Evolutionary conservation across 2,888 invertebrate species (phyloP).

Genomic region (Tipula vernalis): DNA sequence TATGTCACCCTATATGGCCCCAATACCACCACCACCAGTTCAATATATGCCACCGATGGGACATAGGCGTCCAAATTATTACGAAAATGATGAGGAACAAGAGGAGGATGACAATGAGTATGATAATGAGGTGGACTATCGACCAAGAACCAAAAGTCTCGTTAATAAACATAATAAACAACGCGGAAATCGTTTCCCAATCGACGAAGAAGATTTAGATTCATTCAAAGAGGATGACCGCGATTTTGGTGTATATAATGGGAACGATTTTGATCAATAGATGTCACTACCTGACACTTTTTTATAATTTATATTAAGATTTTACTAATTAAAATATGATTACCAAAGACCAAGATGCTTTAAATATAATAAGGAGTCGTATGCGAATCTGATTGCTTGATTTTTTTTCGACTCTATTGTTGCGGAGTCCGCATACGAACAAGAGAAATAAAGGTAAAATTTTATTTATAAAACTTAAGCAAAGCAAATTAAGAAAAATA

Average conservation of each 20-base stretch:
- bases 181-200: not conserved
- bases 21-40: not conserved
- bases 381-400: not conserved
- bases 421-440: not conserved
- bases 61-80: not conserved
- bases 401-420: not conserved
- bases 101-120: not conserved
- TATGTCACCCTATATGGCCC: not conserved
- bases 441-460: not conserved
- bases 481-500: too few species aligned
- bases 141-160: not conserved
- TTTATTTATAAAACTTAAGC: too few species aligned
- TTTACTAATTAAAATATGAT: not conserved
- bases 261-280: not conserved
- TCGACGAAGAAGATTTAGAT: not conserved
- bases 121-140: not conserved
- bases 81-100: not conserved
- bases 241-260: not conserved
- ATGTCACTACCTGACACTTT: not conserved
- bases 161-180: not conserved
- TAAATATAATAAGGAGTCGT: not conserved
- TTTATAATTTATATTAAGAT: not conserved
- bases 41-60: not conserved
- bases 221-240: not conserved
- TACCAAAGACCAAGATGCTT: not conserved